These are phyloP conservation scores for Thalassophryne amazonica DNA, from an alignment of 2,797 vertebrate genomes.

Conservation along the genomic window DNA sequence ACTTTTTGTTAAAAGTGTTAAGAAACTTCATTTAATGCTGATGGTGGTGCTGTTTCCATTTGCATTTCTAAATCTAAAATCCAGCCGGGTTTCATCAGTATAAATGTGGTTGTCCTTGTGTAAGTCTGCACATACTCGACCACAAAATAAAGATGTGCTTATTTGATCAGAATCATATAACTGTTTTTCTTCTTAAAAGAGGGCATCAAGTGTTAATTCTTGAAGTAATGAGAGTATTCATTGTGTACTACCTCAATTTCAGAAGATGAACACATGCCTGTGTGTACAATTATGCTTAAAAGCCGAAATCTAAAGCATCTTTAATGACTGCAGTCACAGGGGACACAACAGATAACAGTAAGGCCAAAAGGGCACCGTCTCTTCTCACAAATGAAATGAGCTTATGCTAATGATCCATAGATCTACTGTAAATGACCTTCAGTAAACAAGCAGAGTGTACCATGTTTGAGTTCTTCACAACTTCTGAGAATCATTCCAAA, in stretches of 20 bases:
- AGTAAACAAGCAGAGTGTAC: conserved; percentile 56
- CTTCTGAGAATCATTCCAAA: conserved; percentile 61
- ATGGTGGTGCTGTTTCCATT: conserved; percentile 76
- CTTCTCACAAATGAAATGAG: conserved; percentile 35
- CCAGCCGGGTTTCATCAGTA: no score
- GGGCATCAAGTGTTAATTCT: conserved; percentile 39
- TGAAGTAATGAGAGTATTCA: conserved; percentile 35
- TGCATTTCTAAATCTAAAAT: conserved; percentile 42
- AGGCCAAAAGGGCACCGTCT: conserved; percentile 32
- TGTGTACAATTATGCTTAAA: conserved; percentile 38
- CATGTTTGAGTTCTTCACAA: conserved; percentile 64
- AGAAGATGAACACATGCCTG: conserved; percentile 41
- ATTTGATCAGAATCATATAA: conserved; percentile 33
- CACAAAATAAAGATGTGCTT: conserved; percentile 15
- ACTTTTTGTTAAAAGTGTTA: no score
- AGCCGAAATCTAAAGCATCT: conserved; percentile 35
- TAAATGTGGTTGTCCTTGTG: no score
- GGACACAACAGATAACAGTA: conserved; percentile 43
- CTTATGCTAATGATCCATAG: conserved; percentile 62
- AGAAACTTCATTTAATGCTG: conserved; percentile 52
- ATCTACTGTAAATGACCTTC: conserved; percentile 71
- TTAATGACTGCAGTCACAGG: conserved; percentile 51
- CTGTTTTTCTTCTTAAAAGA: conserved; percentile 27
- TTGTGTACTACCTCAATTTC: conserved; percentile 33
- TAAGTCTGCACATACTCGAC: no score